Evolutionary conservation across 2,888 invertebrate genomes (phyloP).

Genomic region (Hypolimnas misippus): DNA sequence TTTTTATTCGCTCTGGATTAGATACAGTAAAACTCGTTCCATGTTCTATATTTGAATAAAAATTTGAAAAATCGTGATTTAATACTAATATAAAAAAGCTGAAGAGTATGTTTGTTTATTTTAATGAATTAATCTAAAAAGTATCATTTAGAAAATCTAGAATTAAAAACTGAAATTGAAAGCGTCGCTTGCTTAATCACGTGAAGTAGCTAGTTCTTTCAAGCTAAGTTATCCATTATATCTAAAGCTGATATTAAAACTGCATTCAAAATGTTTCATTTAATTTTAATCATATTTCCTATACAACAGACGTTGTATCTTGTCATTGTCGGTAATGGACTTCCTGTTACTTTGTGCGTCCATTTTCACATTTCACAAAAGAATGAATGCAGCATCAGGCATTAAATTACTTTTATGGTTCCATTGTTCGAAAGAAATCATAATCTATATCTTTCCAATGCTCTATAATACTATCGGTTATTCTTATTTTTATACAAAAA

Average conservation of each 20-base stretch:
- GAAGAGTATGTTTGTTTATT: too few species aligned
- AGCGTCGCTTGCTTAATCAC: too few species aligned
- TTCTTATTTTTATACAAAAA: background rate
- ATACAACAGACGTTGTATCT: background rate
- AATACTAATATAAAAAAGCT: too few species aligned
- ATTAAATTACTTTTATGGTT: constrained; percentile 29
- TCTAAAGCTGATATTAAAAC: background rate
- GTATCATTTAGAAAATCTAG: too few species aligned
- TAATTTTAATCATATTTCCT: constrained; percentile 3
- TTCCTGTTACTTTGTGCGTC: constrained; percentile 9
- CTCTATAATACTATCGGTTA: background rate
- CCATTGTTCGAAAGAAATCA: constrained; percentile 24
- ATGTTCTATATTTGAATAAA: background rate
- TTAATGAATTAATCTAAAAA: too few species aligned
- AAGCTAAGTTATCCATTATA: background rate
- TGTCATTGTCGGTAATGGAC: constrained; percentile 13
- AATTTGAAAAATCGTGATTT: too few species aligned
- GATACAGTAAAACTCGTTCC: background rate
- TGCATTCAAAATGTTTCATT: background rate
- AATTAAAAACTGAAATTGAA: too few species aligned
- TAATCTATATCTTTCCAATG: constrained; percentile 15
- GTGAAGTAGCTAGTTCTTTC: too few species aligned
- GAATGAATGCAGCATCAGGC: constrained; percentile 12
- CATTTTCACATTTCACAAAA: constrained; percentile 18
- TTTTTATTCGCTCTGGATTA: background rate